A percentile compares a stretch with the other conserved stretches of the same genome.
phyloP scores from a whole-genome alignment of 1,140 invertebrate genomes.

The Drosophila sucinea region DNA sequence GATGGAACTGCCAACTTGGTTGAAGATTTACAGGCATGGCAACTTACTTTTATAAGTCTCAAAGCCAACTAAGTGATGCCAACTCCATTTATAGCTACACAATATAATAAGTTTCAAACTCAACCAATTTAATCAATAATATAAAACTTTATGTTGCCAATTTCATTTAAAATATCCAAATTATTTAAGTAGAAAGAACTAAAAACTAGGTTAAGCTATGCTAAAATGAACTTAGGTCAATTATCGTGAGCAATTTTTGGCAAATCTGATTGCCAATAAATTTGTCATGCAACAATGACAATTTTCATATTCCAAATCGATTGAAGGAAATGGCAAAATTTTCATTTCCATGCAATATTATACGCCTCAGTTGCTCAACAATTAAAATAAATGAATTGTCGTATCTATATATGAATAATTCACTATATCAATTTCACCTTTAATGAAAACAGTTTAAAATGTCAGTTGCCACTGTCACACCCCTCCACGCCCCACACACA shows the following conservation, averaged over 20 bases:
- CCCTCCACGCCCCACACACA: background rate
- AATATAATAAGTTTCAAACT: too few species aligned
- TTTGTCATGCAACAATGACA: conserved; percentile 29
- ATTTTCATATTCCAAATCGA: conserved; percentile 23
- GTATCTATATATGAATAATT: conserved; percentile 51
- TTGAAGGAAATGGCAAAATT: background rate
- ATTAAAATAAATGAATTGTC: conserved; percentile 51
- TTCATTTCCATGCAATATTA: conserved; percentile 5
- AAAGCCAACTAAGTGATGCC: too few species aligned
- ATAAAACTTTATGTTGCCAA: background rate
- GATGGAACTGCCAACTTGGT: background rate
- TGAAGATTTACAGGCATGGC: background rate
- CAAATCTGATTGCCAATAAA: conserved; percentile 10
- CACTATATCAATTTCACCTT: conserved; percentile 43
- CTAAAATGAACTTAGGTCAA: background rate
- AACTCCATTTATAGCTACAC: too few species aligned
- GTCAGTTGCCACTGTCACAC: conserved; percentile 16
- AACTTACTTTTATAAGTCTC: too few species aligned
- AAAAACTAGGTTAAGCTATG: background rate
- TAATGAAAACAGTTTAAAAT: conserved; percentile 28
- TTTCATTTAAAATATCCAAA: background rate
- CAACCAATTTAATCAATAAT: background rate
- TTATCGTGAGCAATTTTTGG: background rate
- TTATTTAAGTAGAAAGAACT: background rate
- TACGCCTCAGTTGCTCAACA: conserved; percentile 40